Evolutionary conservation across 2,797 vertebrate species (phyloP).

Genomic region (Fratercula arctica): DNA sequence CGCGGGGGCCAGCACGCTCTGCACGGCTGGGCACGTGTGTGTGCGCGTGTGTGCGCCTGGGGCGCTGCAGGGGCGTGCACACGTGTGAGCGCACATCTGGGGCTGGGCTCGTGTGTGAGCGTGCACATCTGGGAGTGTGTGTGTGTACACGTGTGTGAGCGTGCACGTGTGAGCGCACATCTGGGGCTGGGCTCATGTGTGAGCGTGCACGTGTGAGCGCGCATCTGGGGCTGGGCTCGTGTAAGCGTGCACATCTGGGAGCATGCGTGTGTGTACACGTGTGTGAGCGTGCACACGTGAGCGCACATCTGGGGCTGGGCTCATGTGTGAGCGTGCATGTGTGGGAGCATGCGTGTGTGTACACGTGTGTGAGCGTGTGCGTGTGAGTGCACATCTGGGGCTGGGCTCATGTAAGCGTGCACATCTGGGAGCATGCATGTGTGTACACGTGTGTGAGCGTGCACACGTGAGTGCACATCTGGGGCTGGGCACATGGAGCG

Average conservation of each 20-base stretch:
- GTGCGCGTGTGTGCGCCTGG: too few species aligned
- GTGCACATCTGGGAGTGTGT: too few species aligned
- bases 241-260: fast-evolving
- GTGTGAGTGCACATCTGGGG: neutral
- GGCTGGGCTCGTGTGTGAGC: too few species aligned
- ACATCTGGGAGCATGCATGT: too few species aligned
- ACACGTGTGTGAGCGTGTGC: fast-evolving
- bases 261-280: too few species aligned
- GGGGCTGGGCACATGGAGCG: neutral
- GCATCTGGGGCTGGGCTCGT: too few species aligned
- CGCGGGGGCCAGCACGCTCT: neutral
- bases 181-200: too few species aligned
- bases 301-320: neutral
- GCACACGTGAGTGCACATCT: fast-evolving
- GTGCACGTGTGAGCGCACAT: too few species aligned
- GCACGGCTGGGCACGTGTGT: fast-evolving
- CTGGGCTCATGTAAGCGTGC: neutral
- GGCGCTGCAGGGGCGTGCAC: fast-evolving
- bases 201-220: too few species aligned
- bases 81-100: fast-evolving
- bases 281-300: neutral
- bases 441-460: fast-evolving
- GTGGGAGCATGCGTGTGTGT: too few species aligned
- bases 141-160: too few species aligned
- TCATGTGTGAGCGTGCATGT: fast-evolving